Base-by-base conservation (phyloP, 2,797 vertebrate species). In the Tapirus indicus region DNA sequence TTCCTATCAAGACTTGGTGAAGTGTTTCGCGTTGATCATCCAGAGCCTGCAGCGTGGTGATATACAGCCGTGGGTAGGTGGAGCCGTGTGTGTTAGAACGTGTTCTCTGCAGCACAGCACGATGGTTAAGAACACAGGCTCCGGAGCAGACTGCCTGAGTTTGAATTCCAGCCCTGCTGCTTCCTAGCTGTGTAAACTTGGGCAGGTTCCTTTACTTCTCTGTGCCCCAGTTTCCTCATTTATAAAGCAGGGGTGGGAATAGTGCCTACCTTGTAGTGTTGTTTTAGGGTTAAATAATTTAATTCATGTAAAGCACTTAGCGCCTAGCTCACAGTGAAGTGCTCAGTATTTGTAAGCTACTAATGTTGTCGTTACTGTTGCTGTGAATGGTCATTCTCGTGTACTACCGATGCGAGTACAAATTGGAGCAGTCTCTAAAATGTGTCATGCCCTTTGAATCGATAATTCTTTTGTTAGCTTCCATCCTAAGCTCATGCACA, bases 21-120 rank as follows among this genome's bases (percentile, higher is more conserved):
- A 99, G 75, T 99, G 99, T 96, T 98, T 99, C 93, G 99, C 99
- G 11, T 90, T 99, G 98, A 98, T 99, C 85, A 98, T 99, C 78
- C 99, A 99, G 95, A 99, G 99, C 95, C 98, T 99, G 66, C 98
- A 99, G 97, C 94, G 58, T 60, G 99, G 99, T 29, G 99, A 99
- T 92, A 98, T 99, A 97, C 99, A 99, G 98, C 99, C 99, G 0
- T 99, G 99, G 99, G 99, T 99, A 98, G 80, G 99, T 99, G 35
- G 79, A 44, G 25, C 1, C 8, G 18, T 23, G 8, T 58, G 21
- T 32, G 12, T n/a, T 25, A 18, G 60, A 84, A 12, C 9, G 4
- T 88, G 52, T 80, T 72, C 56, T 79, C 5, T 14, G 35, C 29
- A 41, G 27, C 8, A 9, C 27, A 32, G 20, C 52, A 3, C 2